Evolutionary conservation across 2,113 vertebrate genomes (phyloP), one percentile per base, ranked within the genome.

Genomic region (Platysteira castanea): DNA sequence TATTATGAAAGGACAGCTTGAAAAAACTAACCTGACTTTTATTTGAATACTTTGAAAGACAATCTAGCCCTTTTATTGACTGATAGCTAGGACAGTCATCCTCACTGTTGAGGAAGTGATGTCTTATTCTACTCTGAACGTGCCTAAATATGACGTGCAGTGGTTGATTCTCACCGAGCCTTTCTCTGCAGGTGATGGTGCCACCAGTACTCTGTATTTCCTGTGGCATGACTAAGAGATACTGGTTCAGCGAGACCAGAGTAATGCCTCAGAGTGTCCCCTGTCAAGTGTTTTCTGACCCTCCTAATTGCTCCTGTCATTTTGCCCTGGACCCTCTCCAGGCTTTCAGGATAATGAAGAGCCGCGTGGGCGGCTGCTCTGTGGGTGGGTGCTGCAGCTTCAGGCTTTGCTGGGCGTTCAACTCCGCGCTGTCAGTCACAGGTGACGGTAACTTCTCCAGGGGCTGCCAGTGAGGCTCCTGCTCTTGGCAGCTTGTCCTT

Each of bases 341-440:
- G 42, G 64, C 54, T 91, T 74, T 77, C 13, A 28, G 44, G 14
- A 17, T 35, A 14, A 27, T 33, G 4, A 70, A 42, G 85, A 49
- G 2, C 4, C 5, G 5, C 0, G 21, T 56, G 60, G 18, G 60
- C 1, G 2, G 64, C 85, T 57, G 69, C 46, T 52, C 78, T 19
- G 46, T 41, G 14, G 22, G 26, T 1, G 21, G 35, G 18, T 30
- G 20, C 54, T 67, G 71, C 71, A 89, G 71, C 57, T 91, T 21
- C 76, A 16, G 61, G 46, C 56, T 95, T 41, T 67, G 61, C 50
- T 35, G 71, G 67, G 41, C n/a, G 61, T 79, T 64, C 9, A 28
- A 3, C 22, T 10, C 1, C 0, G 0, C 7, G 1, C 3, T 37
- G 24, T 28, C 41, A 15, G 41, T 44, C 56, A 44, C 12, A 13